phyloP scores from a whole-genome alignment of 2,113 vertebrate species.

The Tenebrosternarchus preto region DNA sequence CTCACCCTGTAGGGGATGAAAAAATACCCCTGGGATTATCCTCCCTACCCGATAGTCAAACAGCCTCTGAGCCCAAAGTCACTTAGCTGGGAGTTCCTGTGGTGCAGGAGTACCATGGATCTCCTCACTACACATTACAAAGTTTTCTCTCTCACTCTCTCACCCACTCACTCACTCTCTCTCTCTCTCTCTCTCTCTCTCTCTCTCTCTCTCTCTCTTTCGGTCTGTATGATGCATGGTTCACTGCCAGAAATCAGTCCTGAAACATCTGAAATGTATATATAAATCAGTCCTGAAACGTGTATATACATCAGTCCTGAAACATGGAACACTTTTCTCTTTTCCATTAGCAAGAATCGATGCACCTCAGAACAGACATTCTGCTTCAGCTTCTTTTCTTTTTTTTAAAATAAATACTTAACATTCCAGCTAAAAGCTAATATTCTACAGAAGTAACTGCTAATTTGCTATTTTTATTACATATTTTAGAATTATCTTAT shows the following conservation, averaged over 20 bases:
- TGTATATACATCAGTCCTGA: slow-evolving; percentile 16
- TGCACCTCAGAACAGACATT: neutral
- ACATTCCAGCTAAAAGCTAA: neutral
- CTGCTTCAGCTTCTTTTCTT: slow-evolving; percentile 3
- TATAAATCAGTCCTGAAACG: no score
- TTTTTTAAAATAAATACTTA: neutral
- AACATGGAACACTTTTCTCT: slow-evolving; percentile 23
- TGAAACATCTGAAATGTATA: slow-evolving; percentile 26
- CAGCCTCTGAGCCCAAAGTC: slow-evolving; percentile 46
- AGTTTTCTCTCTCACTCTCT: slow-evolving; percentile 24
- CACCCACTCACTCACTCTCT: slow-evolving; percentile 14
- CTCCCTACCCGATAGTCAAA: slow-evolving; percentile 50
- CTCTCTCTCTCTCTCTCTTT: neutral
- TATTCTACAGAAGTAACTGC: neutral
- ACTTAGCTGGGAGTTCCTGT: slow-evolving; percentile 40
- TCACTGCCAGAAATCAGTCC: slow-evolving; percentile 10
- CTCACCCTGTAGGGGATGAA: slow-evolving; percentile 54
- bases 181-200: slow-evolving; percentile 28
- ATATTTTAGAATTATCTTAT: neutral
- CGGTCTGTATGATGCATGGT: neutral
- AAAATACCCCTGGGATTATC: slow-evolving; percentile 59
- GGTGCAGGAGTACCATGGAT: slow-evolving; percentile 34
- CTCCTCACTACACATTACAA: slow-evolving; percentile 15
- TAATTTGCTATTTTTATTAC: neutral
- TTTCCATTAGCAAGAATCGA: slow-evolving; percentile 42